phyloP scores from a whole-genome alignment of 53 echinoderm and acorn worm species.

The Holothuria scabra region DNA sequence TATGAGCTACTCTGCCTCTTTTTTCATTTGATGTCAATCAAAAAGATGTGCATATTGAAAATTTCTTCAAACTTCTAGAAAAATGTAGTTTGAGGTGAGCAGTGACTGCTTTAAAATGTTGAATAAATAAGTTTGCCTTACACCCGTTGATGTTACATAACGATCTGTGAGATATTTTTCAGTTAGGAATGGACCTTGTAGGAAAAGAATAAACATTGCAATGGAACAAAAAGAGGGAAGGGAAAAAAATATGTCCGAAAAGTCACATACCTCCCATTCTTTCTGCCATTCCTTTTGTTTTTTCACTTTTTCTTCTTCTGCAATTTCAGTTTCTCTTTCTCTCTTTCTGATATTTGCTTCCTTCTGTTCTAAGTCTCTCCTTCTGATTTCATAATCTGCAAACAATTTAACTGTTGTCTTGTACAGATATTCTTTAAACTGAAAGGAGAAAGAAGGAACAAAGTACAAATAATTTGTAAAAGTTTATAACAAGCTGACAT shows the following conservation, averaged over 20 bases:
- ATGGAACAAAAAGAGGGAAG: too few species aligned
- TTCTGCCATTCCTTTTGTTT: constrained; percentile 96
- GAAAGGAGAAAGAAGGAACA: constrained; percentile 4
- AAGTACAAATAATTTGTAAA: not conserved
- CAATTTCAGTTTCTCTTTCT: constrained; percentile 90
- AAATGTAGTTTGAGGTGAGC: too few species aligned
- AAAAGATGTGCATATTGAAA: too few species aligned
- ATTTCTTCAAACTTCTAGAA: too few species aligned
- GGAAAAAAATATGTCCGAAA: not conserved
- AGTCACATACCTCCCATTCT: constrained; percentile 91
- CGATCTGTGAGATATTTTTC: too few species aligned
- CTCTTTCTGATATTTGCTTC: constrained; percentile 89
- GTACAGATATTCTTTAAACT: constrained; percentile 87
- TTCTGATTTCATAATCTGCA: constrained; percentile 88
- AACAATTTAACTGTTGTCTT: constrained; percentile 93
- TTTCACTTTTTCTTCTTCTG: constrained; percentile 88
- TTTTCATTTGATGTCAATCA: too few species aligned
- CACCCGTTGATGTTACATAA: too few species aligned
- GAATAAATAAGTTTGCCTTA: too few species aligned
- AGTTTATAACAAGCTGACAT: too few species aligned
- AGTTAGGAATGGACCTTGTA: too few species aligned
- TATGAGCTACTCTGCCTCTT: too few species aligned
- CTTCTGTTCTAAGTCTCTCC: constrained; percentile 84
- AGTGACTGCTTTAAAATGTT: too few species aligned
- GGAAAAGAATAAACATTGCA: not conserved